Base-by-base conservation (phyloP, 2,888 invertebrate species). In the Thereva unica region DNA sequence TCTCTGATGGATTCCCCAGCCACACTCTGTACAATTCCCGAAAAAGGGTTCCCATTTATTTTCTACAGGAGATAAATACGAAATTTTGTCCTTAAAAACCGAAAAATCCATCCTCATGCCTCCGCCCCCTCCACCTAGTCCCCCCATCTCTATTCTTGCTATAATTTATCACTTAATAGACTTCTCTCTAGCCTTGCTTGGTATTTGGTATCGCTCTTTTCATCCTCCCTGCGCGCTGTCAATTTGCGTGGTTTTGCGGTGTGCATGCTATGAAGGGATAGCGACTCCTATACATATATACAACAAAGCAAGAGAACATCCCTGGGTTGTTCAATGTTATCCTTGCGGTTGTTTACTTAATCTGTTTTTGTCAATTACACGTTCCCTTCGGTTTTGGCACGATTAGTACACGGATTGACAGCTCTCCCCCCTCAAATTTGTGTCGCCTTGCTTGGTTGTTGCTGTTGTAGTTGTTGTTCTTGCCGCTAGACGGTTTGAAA, bases 281-380 rank as follows among this genome's bases (percentile, higher is more conserved):
- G 23, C 23, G 23, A 23, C 2, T 23, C 23, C 1, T 23, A 23
- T 23, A 23, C n/a, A n/a, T 23, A 23, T 23, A 23, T 2, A 23
- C 1, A 2, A 23, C 2, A 23, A 23, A 23, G 23, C 1, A 4
- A 35, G 12, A 9, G 34, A 57, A 57, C 45, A 59, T 59, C 37
- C 47, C 59, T 59, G 9, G 47, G 12, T 45, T 45, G 47, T 59
- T 34, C 42, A 40, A 47, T 59, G 37, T 59, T 59, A 59, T 59
- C 47, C 59, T 59, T 59, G 59, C 47, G 59, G 59, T 59, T 59
- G 59, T 59, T 59, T 59, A 59, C 59, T 59, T 59, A 59, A 59
- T 59, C 59, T 59, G 59, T 59, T 45, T 56, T 59, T 59, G 59
- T 59, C 59, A 59, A 59, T 59, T 59, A 59, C 59, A 59, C 47